These are phyloP conservation scores for Macquaria australasica DNA, from an alignment of 2,113 vertebrate species.

Conservation along the genomic window DNA sequence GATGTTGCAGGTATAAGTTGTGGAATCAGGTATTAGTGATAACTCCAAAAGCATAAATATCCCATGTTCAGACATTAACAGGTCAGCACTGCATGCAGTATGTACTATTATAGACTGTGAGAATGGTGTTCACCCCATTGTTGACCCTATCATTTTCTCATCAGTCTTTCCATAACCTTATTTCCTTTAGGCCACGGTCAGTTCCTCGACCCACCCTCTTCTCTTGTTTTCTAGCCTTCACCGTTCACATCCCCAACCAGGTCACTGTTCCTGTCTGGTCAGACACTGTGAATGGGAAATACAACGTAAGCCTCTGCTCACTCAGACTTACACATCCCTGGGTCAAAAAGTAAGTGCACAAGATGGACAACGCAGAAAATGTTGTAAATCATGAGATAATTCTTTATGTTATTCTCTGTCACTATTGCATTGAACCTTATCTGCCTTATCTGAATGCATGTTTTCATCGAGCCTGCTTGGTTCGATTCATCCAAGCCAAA, in stretches of 20 bases:
- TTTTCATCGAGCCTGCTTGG: background rate
- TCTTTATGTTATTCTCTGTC: background rate
- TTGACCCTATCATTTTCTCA: constrained; percentile 38
- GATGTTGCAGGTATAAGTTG: background rate
- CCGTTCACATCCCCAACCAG: constrained; percentile 25
- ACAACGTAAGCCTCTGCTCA: background rate
- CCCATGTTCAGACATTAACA: background rate
- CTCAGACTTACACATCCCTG: background rate
- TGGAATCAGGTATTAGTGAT: background rate
- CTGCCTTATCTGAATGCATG: background rate
- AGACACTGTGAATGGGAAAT: constrained; percentile 28
- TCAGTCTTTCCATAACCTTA: constrained; percentile 55
- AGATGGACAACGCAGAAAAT: background rate
- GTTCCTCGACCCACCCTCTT: constrained; percentile 49
- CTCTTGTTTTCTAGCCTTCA: constrained; percentile 48
- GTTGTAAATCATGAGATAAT: background rate
- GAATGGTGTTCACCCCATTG: constrained; percentile 15
- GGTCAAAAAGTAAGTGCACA: background rate
- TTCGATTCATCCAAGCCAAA: background rate
- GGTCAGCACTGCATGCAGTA: background rate
- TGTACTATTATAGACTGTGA: background rate
- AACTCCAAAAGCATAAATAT: background rate
- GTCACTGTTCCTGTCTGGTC: constrained; percentile 48
- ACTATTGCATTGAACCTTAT: background rate
- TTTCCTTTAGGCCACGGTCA: constrained; percentile 55